Evolutionary conservation across 2,888 invertebrate genomes (phyloP).

Genomic region (Cosmia pyralina): DNA sequence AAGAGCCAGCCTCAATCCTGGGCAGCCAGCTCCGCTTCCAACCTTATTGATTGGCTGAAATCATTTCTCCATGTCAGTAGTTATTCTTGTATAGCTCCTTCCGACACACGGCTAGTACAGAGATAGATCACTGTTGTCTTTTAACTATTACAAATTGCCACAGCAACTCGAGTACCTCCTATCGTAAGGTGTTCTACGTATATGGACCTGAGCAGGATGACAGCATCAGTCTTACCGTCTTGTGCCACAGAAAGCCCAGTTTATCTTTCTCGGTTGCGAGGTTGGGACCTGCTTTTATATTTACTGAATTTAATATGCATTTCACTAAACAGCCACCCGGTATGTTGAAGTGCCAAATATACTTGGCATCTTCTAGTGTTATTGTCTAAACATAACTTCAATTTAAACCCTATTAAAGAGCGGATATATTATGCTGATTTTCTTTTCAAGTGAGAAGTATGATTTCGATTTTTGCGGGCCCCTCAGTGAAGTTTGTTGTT

Average conservation of each 20-base stretch:
- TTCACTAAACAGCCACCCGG: too few relatives aligned
- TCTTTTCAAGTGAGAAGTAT: too few relatives aligned
- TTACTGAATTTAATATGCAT: not conserved
- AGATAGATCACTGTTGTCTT: constrained; percentile 14
- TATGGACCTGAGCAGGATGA: constrained; percentile 19
- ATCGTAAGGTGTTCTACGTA: constrained; percentile 21
- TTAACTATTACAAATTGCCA: constrained; percentile 33
- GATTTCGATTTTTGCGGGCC: too few relatives aligned
- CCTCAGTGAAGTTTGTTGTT: too few relatives aligned
- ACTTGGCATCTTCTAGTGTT: too few relatives aligned
- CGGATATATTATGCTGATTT: too few relatives aligned
- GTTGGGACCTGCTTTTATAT: not conserved
- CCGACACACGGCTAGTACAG: not conserved
- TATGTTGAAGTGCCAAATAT: too few relatives aligned
- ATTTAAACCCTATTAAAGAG: too few relatives aligned
- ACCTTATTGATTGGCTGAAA: constrained; percentile 1
- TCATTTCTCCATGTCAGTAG: constrained; percentile 3
- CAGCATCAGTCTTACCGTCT: constrained; percentile 41
- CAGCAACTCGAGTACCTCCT: not conserved
- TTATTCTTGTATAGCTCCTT: not conserved
- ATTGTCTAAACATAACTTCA: too few relatives aligned
- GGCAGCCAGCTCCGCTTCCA: not conserved
- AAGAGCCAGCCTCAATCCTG: too few relatives aligned
- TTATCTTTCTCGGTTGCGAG: constrained; percentile 9
- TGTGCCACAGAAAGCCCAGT: constrained; percentile 1